These are phyloP conservation scores for Thaumetopoea pityocampa DNA, from an alignment of 1,140 invertebrate genomes.

Conservation along the genomic window DNA sequence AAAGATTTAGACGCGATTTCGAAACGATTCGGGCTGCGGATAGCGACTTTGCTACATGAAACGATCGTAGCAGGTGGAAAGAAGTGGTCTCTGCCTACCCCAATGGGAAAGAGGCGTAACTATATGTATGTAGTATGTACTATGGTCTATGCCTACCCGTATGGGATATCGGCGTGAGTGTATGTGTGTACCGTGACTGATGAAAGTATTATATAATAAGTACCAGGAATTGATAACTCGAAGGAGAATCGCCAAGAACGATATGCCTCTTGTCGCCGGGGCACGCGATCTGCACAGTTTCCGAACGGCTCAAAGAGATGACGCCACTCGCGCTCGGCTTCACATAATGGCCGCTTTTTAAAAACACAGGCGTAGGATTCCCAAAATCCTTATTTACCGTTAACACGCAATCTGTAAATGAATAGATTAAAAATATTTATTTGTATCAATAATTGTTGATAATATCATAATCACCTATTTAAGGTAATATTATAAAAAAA, in stretches of 20 bases:
- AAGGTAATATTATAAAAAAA: too few relatives aligned
- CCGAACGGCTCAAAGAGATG: slow-evolving; percentile 30
- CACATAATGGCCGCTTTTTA: slow-evolving; percentile 36
- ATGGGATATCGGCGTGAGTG: too few relatives aligned
- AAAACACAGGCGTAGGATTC: slow-evolving; percentile 34
- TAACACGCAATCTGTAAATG: slow-evolving; percentile 46
- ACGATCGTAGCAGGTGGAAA: too few relatives aligned
- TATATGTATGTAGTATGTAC: too few relatives aligned
- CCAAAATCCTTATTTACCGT: slow-evolving; percentile 43
- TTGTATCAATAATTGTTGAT: too few relatives aligned
- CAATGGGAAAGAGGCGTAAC: too few relatives aligned
- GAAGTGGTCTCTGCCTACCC: too few relatives aligned
- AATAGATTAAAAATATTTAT: neutral
- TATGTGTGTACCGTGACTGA: neutral
- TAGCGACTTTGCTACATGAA: too few relatives aligned
- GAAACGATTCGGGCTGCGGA: too few relatives aligned
- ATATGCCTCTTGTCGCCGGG: slow-evolving; percentile 34
- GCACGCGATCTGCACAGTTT: slow-evolving; percentile 37
- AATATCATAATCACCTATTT: too few relatives aligned
- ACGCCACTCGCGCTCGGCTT: slow-evolving; percentile 26
- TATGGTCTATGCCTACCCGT: too few relatives aligned
- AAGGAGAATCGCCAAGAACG: slow-evolving; percentile 32
- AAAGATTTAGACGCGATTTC: too few relatives aligned
- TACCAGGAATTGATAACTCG: slow-evolving; percentile 29
- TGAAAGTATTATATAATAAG: slow-evolving; percentile 5